Conservation (phyloP, 2,888 invertebrate genomes). For the Colletes collaris region DNA sequence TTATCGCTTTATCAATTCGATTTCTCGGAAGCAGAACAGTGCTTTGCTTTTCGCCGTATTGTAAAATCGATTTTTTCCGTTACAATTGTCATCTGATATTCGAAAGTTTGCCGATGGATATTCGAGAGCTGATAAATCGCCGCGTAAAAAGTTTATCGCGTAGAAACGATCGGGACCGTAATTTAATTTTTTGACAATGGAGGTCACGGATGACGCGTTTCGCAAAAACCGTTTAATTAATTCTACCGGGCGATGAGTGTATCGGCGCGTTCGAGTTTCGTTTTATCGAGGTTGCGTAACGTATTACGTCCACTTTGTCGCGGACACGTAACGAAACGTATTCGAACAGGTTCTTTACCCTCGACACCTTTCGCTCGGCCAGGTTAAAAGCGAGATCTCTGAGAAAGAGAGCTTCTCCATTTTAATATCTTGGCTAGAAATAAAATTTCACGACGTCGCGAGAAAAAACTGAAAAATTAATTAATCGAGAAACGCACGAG, state of each 20-base stretch:
- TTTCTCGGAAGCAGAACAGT: too few species aligned
- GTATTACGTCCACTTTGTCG: slow-evolving; percentile 39
- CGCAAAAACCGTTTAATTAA: slow-evolving; percentile 57
- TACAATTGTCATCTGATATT: too few species aligned
- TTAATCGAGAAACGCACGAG: too few species aligned
- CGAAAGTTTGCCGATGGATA: too few species aligned
- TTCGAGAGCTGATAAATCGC: too few species aligned
- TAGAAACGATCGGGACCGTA: too few species aligned
- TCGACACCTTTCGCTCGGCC: slow-evolving; percentile 44
- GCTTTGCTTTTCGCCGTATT: too few species aligned
- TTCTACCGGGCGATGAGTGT: slow-evolving; percentile 20
- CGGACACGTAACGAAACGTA: slow-evolving; percentile 42
- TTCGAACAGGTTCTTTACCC: slow-evolving; percentile 40
- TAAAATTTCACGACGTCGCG: neutral
- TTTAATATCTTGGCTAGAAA: too few species aligned
- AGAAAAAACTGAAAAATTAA: too few species aligned
- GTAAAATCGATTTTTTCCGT: too few species aligned
- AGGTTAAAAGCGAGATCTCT: neutral
- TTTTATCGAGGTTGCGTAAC: slow-evolving; percentile 59
- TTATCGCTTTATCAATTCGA: too few species aligned
- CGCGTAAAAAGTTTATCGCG: too few species aligned
- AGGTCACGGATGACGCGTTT: slow-evolving; percentile 12
- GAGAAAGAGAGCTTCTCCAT: neutral
- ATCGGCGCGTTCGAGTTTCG: slow-evolving; percentile 43
- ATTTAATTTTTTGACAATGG: neutral